These are phyloP conservation scores for Mesembrinibis cayennensis DNA, from an alignment of 2,113 vertebrate genomes.

Conservation along the genomic window DNA sequence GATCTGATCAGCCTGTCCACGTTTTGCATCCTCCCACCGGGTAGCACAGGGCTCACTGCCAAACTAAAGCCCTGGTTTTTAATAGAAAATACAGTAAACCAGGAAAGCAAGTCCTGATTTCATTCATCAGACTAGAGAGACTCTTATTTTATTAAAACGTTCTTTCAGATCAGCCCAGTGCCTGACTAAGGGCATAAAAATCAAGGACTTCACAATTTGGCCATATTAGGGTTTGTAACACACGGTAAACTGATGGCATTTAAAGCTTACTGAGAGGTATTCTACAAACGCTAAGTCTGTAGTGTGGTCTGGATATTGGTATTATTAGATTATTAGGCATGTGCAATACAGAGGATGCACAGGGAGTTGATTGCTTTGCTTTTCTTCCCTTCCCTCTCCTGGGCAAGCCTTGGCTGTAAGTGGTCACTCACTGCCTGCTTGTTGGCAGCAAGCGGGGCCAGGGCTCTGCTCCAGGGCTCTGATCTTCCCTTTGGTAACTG, in stretches of 20 bases:
- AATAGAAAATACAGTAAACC: not conserved
- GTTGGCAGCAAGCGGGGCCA: accelerated
- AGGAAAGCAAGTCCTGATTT: constrained; percentile 2
- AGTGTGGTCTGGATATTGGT: not conserved
- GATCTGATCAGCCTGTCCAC: not conserved
- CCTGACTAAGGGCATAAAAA: not conserved
- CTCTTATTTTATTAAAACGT: not conserved
- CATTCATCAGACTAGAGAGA: not conserved
- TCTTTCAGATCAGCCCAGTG: not conserved
- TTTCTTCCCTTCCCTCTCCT: not conserved
- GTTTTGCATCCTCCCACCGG: not conserved
- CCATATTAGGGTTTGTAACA: not conserved
- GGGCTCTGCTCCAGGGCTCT: not conserved
- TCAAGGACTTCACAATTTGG: not conserved
- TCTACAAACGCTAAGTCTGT: not conserved
- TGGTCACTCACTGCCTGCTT: not conserved
- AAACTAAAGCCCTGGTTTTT: not conserved
- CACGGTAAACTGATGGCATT: not conserved
- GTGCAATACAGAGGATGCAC: not conserved
- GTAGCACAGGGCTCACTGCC: not conserved
- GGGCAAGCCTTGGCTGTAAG: not conserved
- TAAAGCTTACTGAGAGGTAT: not conserved
- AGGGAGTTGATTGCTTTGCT: not conserved
- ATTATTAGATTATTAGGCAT: not conserved
- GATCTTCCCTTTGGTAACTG: not conserved